phyloP scores from a whole-genome alignment of 2,113 vertebrate species.

The Promerops cafer region DNA sequence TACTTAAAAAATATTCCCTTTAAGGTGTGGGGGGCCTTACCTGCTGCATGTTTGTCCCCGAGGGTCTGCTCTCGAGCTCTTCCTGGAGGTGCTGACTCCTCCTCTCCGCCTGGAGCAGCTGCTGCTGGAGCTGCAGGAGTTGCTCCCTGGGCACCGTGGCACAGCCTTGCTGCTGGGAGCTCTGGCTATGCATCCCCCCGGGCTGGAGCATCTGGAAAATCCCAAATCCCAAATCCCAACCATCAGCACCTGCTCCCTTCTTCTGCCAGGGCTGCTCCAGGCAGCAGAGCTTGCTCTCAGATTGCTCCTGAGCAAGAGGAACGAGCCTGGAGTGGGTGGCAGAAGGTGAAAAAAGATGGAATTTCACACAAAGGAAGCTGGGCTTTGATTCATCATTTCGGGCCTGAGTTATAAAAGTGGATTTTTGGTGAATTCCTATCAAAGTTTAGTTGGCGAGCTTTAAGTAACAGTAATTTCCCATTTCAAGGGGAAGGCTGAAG shows the following conservation, averaged over 20 bases:
- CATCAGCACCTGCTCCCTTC: neutral
- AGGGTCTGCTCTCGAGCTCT: slow-evolving; percentile 70
- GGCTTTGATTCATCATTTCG: neutral
- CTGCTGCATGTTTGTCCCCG: slow-evolving; percentile 78
- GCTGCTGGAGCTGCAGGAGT: slow-evolving; percentile 76
- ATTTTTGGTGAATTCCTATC: neutral
- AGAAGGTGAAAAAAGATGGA: neutral
- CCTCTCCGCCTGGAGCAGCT: slow-evolving; percentile 76
- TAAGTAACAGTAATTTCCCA: neutral
- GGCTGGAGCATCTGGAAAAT: slow-evolving; percentile 64
- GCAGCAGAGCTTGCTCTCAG: fast-evolving
- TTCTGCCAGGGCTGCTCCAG: fast-evolving
- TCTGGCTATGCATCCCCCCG: slow-evolving; percentile 66
- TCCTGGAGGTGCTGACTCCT: slow-evolving; percentile 76
- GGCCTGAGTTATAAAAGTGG: neutral
- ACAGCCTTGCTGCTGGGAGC: slow-evolving; percentile 67
- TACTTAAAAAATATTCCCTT: fast-evolving
- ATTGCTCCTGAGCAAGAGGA: fast-evolving
- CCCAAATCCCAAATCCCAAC: too few relatives aligned
- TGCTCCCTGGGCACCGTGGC: slow-evolving; percentile 80
- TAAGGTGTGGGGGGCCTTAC: slow-evolving; percentile 46
- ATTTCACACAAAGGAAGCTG: neutral
- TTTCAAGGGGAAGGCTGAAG: neutral
- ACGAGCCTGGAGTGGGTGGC: fast-evolving
- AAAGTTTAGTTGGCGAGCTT: neutral